A percentile compares a stretch with the other conserved stretches of the same genome.
Conservation (phyloP, 1,140 invertebrate genomes). For the Drosophila willistoni region DNA sequence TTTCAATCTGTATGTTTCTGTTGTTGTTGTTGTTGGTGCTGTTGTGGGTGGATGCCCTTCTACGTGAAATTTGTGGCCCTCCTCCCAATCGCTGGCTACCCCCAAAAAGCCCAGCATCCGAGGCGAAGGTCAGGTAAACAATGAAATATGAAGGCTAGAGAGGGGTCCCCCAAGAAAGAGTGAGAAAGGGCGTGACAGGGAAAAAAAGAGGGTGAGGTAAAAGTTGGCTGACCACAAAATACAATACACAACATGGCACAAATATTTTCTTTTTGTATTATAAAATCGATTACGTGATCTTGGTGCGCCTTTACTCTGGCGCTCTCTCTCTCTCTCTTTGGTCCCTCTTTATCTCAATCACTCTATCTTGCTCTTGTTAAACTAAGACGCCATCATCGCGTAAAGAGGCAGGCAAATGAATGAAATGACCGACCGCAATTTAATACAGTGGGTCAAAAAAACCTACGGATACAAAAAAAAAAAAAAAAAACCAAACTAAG, state of each 20-base stretch:
- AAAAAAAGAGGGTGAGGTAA: constrained; percentile 31
- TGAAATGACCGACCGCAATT: constrained; percentile 27
- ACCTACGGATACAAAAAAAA: background rate
- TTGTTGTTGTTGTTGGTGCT: constrained; percentile 24
- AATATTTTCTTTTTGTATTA: constrained; percentile 53
- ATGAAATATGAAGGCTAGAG: constrained; percentile 32
- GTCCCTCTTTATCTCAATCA: background rate
- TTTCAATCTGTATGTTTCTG: constrained; percentile 30
- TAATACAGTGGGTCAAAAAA: constrained; percentile 42
- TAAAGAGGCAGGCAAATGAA: constrained; percentile 49
- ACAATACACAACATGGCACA: constrained; percentile 12
- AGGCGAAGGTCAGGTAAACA: constrained; percentile 77
- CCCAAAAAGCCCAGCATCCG: constrained; percentile 25
- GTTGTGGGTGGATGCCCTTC: constrained; percentile 58
- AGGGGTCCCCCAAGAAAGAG: background rate
- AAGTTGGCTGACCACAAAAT: constrained; percentile 44
- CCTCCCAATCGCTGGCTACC: background rate
- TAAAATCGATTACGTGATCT: constrained; percentile 79
- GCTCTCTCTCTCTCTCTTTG: constrained; percentile 1
- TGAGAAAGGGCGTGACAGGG: constrained; percentile 14
- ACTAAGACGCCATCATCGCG: constrained; percentile 65
- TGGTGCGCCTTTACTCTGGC: constrained; percentile 1
- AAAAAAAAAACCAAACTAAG: background rate
- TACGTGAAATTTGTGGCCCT: constrained; percentile 24
- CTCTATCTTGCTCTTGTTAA: constrained; percentile 16